Evolutionary conservation across 1,140 invertebrate genomes (phyloP), one percentile per base, ranked within the genome.

Genomic region (Drosophila kohkoa): DNA sequence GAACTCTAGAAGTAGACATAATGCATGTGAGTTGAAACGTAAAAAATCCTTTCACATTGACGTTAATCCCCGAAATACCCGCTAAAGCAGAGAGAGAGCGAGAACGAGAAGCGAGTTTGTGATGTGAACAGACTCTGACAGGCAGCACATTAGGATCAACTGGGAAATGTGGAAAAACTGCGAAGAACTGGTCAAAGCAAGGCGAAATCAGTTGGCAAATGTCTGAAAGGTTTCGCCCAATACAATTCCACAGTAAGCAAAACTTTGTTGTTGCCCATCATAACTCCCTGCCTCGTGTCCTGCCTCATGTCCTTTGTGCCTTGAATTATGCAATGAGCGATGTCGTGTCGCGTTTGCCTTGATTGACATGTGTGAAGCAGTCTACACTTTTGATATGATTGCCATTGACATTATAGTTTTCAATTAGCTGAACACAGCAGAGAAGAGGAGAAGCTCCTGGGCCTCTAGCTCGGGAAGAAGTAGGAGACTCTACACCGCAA

Each of bases 61-160:
- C 87, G 90, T 82, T 90, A 90, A 90, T 90, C 82, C 87, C 71
- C 71, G 75, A 90, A 86, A 90, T 86, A 82, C 81, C 81, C 71
- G 81, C 69, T 75, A 51, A 77, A 75, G 8, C 0, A 74, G 66
- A 54, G 64, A 54, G 2, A 16, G 7, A 16, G 25, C 0, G 10
- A 45, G 51, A 54, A 28, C 4, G 2, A n/a, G 20, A 13, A 8
- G 16, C 67, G 28, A 41, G 55, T 30, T 74, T 76, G 81, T 76
- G 81, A 89, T 67, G 69, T 79, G 59, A 75, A 90, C 86, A 90
- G 76, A 64, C 77, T 58, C 82, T 90, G 86, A 90, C 86, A 90
- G 86, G 79, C 76, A 76, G 77, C 83, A 90, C 86, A 90, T 90
- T 90, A 90, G 86, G 79, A 77, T 82, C 79, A 77, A 79, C 52